A percentile compares a stretch with the other conserved stretches of the same genome.
Conservation (phyloP, 2,113 vertebrate genomes). For the Piaya cayana region DNA sequence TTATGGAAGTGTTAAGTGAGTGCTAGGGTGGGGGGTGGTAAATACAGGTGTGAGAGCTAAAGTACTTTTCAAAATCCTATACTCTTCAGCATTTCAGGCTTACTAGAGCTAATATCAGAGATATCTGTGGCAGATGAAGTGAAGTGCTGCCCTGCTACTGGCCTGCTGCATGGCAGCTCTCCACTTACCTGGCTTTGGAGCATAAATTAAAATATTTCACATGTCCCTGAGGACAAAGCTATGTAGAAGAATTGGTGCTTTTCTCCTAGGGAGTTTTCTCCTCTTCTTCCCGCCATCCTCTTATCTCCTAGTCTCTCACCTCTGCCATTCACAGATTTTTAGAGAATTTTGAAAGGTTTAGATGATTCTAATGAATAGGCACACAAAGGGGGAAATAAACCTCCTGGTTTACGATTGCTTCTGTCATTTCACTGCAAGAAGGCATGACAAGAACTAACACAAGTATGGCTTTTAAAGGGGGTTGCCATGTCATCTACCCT, state of each 20-base stretch:
- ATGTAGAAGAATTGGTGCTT: not conserved
- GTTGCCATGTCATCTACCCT: not conserved
- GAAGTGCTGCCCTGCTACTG: not conserved
- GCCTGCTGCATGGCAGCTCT: not conserved
- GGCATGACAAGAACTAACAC: not conserved
- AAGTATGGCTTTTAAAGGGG: not conserved
- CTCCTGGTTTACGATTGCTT: not conserved
- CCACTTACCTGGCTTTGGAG: not conserved
- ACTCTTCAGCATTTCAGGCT: not conserved
- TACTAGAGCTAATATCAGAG: not conserved
- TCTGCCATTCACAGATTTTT: not conserved
- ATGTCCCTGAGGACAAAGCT: not conserved
- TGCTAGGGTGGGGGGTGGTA: not conserved
- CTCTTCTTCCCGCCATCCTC: not conserved
- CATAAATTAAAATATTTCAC: not conserved
- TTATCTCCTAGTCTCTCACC: not conserved
- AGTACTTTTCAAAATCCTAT: not conserved
- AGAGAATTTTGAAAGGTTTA: conserved; percentile 23
- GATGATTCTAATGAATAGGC: conserved; percentile 22
- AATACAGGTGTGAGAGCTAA: not conserved
- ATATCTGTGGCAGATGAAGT: not conserved
- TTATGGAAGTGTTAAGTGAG: not conserved
- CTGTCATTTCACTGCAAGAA: not conserved
- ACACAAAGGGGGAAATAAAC: not conserved
- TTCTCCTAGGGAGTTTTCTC: not conserved